These are phyloP conservation scores for Eurypyga helias DNA, from an alignment of 2,113 vertebrate species.

Conservation along the genomic window DNA sequence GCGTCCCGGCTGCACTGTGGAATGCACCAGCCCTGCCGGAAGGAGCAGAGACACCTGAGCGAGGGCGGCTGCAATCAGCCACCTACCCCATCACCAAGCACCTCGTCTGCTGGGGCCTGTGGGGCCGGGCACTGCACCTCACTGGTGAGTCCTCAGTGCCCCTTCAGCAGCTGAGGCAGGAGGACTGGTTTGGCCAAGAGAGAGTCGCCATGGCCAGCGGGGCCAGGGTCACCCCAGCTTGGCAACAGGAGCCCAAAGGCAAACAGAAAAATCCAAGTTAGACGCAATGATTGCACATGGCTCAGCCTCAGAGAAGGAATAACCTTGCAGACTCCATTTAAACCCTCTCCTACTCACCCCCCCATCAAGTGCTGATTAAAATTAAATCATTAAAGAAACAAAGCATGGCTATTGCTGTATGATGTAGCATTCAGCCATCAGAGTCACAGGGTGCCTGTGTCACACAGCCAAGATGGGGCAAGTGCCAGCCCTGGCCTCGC, in stretches of 20 bases:
- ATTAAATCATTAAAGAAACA: background rate
- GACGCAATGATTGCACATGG: background rate
- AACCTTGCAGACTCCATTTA: background rate
- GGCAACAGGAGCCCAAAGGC: background rate
- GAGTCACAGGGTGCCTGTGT: background rate
- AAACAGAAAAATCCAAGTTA: background rate
- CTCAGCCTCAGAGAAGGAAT: background rate
- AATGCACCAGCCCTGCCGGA: background rate
- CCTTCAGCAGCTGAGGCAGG: background rate
- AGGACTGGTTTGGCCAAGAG: background rate
- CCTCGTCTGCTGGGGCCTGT: background rate
- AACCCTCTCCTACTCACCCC: background rate
- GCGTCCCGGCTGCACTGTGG: background rate
- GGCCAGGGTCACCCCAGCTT: background rate
- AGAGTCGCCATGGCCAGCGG: accelerated
- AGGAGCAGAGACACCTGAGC: background rate
- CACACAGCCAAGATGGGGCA: accelerated
- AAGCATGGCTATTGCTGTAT: background rate
- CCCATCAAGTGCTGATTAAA: background rate
- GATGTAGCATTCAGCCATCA: background rate
- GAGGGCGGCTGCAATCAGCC: background rate
- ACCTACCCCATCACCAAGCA: background rate
- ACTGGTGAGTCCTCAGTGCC: background rate
- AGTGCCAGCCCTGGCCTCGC: background rate
- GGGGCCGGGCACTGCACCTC: too few species aligned